Evolutionary conservation across 1,140 invertebrate species (phyloP).

Genomic region (Stegodyphus dumicola): DNA sequence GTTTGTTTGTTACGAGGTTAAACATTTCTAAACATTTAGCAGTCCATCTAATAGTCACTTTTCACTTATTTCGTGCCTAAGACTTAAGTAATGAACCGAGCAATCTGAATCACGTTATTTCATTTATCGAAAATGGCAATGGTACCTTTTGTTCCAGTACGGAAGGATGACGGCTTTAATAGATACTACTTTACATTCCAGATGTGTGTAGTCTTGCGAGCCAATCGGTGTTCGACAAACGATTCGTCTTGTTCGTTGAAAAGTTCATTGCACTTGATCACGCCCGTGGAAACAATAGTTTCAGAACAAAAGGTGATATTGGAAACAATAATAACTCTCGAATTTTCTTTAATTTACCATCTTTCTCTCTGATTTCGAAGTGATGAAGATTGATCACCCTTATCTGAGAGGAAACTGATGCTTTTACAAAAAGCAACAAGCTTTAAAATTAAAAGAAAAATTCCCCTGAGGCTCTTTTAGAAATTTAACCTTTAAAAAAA

Average conservation of each 20-base stretch:
- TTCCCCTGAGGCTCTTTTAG: no score
- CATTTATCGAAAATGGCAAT: neutral
- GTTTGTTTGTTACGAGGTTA: neutral
- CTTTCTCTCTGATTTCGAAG: neutral
- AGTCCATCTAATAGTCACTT: neutral
- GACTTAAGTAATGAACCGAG: neutral
- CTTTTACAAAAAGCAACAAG: no score
- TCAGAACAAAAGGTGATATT: slow-evolving; percentile 34
- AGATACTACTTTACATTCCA: slow-evolving; percentile 37
- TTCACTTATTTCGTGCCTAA: neutral
- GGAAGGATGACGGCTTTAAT: slow-evolving; percentile 31
- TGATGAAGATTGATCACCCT: neutral
- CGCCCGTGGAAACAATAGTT: slow-evolving; percentile 50
- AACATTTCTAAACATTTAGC: neutral
- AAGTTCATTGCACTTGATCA: slow-evolving; percentile 47
- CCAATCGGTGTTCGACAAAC: slow-evolving; percentile 48
- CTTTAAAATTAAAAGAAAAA: no score
- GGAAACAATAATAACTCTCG: neutral
- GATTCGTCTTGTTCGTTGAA: slow-evolving; percentile 45
- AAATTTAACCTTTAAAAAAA: no score
- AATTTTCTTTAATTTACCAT: neutral
- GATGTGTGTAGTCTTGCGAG: slow-evolving; percentile 13
- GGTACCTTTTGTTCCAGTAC: slow-evolving; percentile 1
- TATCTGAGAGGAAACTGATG: no score
- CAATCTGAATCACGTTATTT: slow-evolving; percentile 10